Base-by-base conservation (phyloP, 1,140 invertebrate species). In the Drosophila athabasca region DNA sequence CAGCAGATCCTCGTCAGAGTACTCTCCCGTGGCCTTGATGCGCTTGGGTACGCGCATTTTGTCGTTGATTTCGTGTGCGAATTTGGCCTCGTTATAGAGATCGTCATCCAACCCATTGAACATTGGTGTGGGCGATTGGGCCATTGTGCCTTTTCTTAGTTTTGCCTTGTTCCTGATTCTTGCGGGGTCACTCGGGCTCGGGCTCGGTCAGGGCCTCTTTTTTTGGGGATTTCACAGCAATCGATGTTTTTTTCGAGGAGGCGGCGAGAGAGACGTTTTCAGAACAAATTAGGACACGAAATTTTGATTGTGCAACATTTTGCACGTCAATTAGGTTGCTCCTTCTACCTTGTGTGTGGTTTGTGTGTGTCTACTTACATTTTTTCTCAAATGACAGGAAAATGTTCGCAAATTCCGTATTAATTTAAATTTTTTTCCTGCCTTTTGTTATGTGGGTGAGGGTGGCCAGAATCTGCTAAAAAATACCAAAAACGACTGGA, bases 1-100 rank as follows among this genome's bases (percentile, higher is more conserved):
- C 60, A 93, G 66, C 67, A 93, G 93, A 35, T 96, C 94, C 49
- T 95, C 93, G 77, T 94, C 94, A 64, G 94, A 94, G 70, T 94
- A 90, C 64, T 91, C 95, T 11, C 95, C 95, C 66, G 93, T 94
- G 35, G 90, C 96, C 94, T 94, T 94, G 59, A 97, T 96, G 78
- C 95, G 94, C 76, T 96, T 95, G 1, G 96, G 96, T 8, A 97
- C 95, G 64, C 94, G 93, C 96, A 97, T 97, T 89, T 94, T 95
- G 74, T 94, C 93, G 69, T 94, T 95, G 55, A 97, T 96, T 76
- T 96, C 95, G 45, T 95, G 93, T 55, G 95, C 94, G 77, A 94
- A 96, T 81, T 94, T 94, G 3, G 94, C 93, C 91, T 96, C 95
- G 74, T 93, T 95, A 29, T 93, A 92, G 91, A 95, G 94, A 85